Evolutionary conservation across 2,888 invertebrate genomes (phyloP).

Genomic region (Philereme transversata): DNA sequence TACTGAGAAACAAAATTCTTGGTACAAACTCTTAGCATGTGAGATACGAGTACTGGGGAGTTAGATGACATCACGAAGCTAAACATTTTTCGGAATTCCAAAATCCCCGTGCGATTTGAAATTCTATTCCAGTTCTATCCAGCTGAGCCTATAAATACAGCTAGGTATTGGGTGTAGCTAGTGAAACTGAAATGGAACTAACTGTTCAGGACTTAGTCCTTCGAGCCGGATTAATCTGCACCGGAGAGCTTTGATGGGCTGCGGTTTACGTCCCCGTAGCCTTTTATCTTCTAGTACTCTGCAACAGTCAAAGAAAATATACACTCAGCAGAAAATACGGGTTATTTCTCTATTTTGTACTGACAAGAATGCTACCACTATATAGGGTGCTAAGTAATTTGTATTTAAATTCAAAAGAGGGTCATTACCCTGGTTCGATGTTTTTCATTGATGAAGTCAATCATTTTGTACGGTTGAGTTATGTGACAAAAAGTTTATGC

Average conservation of each 20-base stretch:
- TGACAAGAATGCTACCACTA: no score
- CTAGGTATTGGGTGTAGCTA: slow-evolving; percentile 16
- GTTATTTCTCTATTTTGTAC: no score
- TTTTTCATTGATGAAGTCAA: no score
- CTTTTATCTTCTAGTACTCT: slow-evolving; percentile 12
- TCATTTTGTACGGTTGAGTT: no score
- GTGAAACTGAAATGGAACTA: slow-evolving; percentile 37
- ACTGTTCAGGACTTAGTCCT: slow-evolving; percentile 43
- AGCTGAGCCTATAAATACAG: slow-evolving; percentile 1
- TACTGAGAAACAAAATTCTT: no score
- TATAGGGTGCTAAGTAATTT: no score
- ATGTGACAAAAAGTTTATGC: no score
- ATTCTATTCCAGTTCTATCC: background rate
- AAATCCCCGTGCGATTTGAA: background rate
- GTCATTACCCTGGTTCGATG: no score
- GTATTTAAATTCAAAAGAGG: no score
- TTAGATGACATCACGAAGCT: no score
- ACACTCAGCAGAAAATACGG: background rate
- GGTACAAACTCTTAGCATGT: no score
- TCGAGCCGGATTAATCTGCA: slow-evolving; percentile 44
- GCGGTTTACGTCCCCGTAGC: slow-evolving; percentile 23
- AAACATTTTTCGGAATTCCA: background rate
- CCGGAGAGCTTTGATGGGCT: slow-evolving; percentile 39
- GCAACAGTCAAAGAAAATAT: background rate
- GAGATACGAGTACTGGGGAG: no score